phyloP scores from a whole-genome alignment of 1,140 invertebrate genomes.

The Temnothorax nylanderi region DNA sequence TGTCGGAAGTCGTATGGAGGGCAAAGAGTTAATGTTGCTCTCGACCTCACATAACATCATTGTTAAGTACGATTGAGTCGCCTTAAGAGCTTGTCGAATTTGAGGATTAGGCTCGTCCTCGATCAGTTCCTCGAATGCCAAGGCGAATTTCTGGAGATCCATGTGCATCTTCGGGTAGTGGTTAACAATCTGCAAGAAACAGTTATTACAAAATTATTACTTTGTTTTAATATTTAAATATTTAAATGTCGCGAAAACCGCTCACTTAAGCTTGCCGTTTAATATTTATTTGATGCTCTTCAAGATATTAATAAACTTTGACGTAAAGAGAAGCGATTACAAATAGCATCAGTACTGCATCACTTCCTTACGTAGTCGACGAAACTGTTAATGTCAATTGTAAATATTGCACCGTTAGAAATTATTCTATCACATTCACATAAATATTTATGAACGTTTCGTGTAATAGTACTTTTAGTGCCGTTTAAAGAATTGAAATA shows the following conservation, averaged over 20 bases:
- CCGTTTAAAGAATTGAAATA: not conserved
- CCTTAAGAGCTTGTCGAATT: conserved; percentile 72
- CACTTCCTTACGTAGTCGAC: not conserved
- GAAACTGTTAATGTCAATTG: conserved; percentile 20
- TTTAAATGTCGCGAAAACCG: not conserved
- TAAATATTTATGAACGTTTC: conserved; percentile 7
- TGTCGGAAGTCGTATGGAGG: conserved; percentile 73
- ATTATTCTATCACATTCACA: not conserved
- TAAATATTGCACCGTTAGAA: not conserved
- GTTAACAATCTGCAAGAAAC: conserved; percentile 79
- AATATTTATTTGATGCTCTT: not conserved
- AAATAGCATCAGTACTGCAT: no score
- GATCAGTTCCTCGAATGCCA: conserved; percentile 83
- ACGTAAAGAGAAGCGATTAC: not conserved
- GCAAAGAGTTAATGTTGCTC: conserved; percentile 76
- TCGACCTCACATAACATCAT: conserved; percentile 84
- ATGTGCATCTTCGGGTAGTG: conserved; percentile 82
- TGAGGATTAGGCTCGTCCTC: conserved; percentile 76
- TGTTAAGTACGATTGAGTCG: conserved; percentile 77
- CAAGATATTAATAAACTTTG: conserved; percentile 18
- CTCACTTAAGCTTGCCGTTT: conserved; percentile 1
- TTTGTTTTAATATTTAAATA: not conserved
- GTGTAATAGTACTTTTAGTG: not conserved
- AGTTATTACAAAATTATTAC: not conserved
- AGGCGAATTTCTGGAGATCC: conserved; percentile 84